Evolutionary conservation across 2,888 invertebrate genomes (phyloP), one percentile per base, ranked within the genome.

Genomic region (Hyposoter didymator): DNA sequence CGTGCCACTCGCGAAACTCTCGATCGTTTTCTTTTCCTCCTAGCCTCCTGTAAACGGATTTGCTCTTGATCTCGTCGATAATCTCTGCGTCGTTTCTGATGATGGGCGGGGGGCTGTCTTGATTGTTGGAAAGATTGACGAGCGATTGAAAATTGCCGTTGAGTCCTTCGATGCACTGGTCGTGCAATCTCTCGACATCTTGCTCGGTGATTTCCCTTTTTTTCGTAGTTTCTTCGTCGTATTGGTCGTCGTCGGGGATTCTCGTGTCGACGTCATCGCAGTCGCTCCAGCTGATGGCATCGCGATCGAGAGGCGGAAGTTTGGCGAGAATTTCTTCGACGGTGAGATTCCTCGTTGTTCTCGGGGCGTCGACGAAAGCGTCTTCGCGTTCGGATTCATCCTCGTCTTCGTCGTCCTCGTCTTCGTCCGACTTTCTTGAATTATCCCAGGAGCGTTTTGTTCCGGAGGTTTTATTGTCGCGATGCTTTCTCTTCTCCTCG

Each of bases 1-100:
- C 97, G 94, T 98, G 97, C 98, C 99, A 99, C 95, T 98, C 97
- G 89, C 97, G 96, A 95, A 99, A 99, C 92, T 95, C 95, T 88
- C 92, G 93, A 88, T 94, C 94, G 84, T 91, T 90, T 82, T 87
- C 86, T 66, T 81, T 89, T 85, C 84, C 87, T 75, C 87, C 80
- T 14, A 81, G 70, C 69, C 89, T 89, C 87, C 90, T 90, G 84
- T 88, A 89, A 83, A 91, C 89, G 85, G 85, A 85, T 82, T 87
- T 88, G 17, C 49, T 87, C 75, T 85, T 87, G 79, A 82, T 69
- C 49, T 86, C 83, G 22, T 78, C 85, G 79, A 75, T 67, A 47
- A 80, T 82, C 55, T 76, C 72, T 10, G 7, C 19, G 47, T 82
- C 78, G 52, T 78, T 70, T 66, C 84, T 84, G 52, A 86, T 84